These are phyloP conservation scores for Phalacrocorax carbo DNA, from an alignment of 2,113 vertebrate genomes.

Conservation along the genomic window DNA sequence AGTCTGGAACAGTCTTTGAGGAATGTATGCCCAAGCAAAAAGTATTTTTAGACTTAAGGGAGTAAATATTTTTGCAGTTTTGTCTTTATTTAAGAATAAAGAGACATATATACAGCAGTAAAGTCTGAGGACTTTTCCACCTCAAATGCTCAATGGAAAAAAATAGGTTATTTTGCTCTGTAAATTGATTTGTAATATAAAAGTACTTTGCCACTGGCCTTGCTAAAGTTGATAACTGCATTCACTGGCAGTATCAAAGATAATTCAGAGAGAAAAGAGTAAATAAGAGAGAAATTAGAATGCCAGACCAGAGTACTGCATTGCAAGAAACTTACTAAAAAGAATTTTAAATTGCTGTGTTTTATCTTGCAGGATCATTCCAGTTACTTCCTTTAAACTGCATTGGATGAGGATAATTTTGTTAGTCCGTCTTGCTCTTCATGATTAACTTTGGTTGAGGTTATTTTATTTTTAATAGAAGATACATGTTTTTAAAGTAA, in stretches of 20 bases:
- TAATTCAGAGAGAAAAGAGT: background rate
- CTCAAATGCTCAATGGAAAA: background rate
- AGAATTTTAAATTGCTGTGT: background rate
- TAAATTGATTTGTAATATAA: background rate
- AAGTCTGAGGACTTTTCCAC: background rate
- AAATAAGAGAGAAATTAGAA: background rate
- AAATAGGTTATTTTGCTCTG: background rate
- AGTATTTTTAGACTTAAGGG: background rate
- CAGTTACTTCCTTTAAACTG: background rate
- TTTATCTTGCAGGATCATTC: background rate
- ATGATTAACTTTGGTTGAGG: background rate
- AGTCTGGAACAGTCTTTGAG: background rate
- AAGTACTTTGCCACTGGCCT: background rate
- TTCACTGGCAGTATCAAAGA: background rate
- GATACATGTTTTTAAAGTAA: background rate
- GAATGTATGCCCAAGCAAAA: background rate
- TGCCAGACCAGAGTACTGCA: background rate
- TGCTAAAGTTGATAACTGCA: background rate
- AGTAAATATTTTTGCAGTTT: background rate
- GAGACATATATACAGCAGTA: background rate
- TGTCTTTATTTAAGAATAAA: background rate
- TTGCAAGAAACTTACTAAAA: background rate
- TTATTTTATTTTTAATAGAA: background rate
- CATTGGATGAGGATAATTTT: background rate
- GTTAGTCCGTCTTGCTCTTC: background rate